Base-by-base conservation (phyloP, 1,140 invertebrate genomes). In the Drosophila punjabiensis region DNA sequence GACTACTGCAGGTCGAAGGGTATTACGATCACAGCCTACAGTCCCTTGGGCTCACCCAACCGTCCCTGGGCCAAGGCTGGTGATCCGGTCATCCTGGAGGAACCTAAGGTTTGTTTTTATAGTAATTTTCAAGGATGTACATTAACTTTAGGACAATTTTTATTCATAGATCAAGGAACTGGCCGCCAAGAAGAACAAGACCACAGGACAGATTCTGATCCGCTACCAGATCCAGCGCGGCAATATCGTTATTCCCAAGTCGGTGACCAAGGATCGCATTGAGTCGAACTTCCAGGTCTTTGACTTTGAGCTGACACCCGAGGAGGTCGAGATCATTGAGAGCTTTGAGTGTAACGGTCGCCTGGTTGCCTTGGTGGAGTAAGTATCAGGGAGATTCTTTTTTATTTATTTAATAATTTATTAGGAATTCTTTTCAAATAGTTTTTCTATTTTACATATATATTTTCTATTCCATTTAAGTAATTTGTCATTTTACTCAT, bases 11-110 rank as follows among this genome's bases (percentile, higher is more conserved):
- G 95, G 67, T 81, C 93, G 13, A 94, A 95, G 14, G 94, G 94
- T 28, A 96, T 98, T 59, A 80, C 93, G 5, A 82, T 98, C 7
- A 97, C 96, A 3, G 97, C 96, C 3, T 98, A 98, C 93, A 95
- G 96, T 86, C 97, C 97, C 0, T 93, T 98, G 9, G 97, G 96
- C 13, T 95, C 96, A 14, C 96, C 96, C 4, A 93, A 89, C 50
- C 89, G 95, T 62, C 95, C 95, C n/a, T 96, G 96, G 96, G 96
- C 95, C 7, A 96, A 96, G 73, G 94, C 95, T 5, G 95, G 94
- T 41, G 96, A 97, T 69, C 95, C 95, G 3, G 94, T 94, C 67
- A 91, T 96, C 37, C 76, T 96, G 69, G 94, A 96, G 0, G 96
- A 98, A 58, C 78, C 92, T 50, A 89, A 89, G 62, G 81, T 83